Percentiles rank a stretch among this genome's conserved stretches.
Conservation (phyloP, 2,113 vertebrate species). For the Leucosticte australis region DNA sequence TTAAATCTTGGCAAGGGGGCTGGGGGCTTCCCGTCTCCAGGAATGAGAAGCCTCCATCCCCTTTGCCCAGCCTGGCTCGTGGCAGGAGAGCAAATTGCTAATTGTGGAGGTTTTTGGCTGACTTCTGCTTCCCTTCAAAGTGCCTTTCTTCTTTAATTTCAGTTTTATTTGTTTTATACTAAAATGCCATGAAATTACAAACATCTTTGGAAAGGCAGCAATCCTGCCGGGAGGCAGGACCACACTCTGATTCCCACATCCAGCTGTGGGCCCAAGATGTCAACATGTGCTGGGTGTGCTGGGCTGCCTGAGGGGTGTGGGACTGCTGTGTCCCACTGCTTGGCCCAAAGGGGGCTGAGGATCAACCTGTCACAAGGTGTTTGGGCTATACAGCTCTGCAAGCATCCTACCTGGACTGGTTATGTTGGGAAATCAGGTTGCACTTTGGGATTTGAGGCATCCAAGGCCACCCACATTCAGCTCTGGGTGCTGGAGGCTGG, state of each 20-base stretch:
- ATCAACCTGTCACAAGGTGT: accelerated
- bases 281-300: accelerated
- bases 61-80: background rate
- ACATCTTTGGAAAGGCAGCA: background rate
- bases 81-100: background rate
- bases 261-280: background rate
- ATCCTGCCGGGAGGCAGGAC: background rate
- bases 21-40: background rate
- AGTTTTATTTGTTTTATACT: background rate
- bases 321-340: background rate
- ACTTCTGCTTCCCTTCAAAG: background rate
- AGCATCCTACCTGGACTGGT: background rate
- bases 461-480: background rate
- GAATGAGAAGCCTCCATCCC: background rate
- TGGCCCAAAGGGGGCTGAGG: background rate
- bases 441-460: background rate
- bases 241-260: background rate
- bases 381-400: background rate
- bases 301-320: background rate
- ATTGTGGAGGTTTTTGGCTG: background rate
- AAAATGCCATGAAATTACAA: slow-evolving; percentile 3
- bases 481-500: background rate
- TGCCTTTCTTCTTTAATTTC: background rate
- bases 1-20: background rate
- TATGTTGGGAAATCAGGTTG: background rate